A percentile compares a stretch with the other conserved stretches of the same genome.
Evolutionary conservation across 2,797 vertebrate species (phyloP).

Genomic region (Anabacerthia variegaticeps): DNA sequence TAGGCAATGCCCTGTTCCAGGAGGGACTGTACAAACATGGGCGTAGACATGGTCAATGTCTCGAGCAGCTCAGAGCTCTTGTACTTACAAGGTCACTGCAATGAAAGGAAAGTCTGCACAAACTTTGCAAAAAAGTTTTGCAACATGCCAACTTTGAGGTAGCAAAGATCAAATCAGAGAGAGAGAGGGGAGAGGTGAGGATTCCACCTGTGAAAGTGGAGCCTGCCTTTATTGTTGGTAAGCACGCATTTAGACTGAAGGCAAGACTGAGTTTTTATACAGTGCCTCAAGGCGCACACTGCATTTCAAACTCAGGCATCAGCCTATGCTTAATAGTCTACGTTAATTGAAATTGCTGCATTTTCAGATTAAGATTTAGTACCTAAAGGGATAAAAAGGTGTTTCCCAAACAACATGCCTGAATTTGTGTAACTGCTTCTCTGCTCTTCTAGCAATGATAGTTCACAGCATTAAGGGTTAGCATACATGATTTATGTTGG

Average conservation of each 20-base stretch:
- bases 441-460: neutral
- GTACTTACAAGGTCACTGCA: neutral
- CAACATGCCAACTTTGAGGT: neutral
- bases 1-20: neutral
- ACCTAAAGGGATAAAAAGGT: neutral
- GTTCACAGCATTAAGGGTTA: neutral
- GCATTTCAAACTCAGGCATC: constrained; percentile 17
- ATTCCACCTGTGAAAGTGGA: neutral
- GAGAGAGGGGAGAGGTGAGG: neutral
- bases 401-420: neutral
- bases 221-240: neutral
- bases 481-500: neutral
- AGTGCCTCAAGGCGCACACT: neutral
- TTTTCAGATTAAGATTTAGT: neutral
- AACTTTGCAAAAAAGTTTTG: constrained; percentile 35
- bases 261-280: neutral
- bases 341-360: constrained; percentile 12
- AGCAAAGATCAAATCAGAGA: neutral
- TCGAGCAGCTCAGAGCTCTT: neutral
- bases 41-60: constrained; percentile 15
- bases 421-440: neutral
- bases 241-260: neutral
- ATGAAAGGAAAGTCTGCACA: neutral
- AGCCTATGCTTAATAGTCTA: neutral
- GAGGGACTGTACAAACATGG: constrained; percentile 30